A percentile compares a stretch with the other conserved stretches of the same genome.
These are phyloP conservation scores for Channa argus DNA, from an alignment of 2,113 vertebrate genomes.

Conservation along the genomic window DNA sequence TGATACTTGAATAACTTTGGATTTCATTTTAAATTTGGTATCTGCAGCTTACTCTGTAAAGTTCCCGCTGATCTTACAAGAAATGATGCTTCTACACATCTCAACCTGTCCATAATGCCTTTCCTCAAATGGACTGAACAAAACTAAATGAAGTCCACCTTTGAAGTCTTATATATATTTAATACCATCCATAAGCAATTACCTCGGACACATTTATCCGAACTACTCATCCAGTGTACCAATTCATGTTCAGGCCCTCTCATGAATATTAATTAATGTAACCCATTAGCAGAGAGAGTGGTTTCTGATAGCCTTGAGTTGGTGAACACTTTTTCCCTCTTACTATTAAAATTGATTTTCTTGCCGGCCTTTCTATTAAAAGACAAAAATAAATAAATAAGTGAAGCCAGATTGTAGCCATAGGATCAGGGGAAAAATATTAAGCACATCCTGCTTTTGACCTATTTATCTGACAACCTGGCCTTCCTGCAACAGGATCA, in stretches of 20 bases:
- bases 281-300: conserved; percentile 42
- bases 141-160: conserved; percentile 29
- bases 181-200: conserved; percentile 35
- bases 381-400: conserved; percentile 22
- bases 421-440: conserved; percentile 51
- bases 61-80: conserved; percentile 22
- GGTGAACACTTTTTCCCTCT: conserved; percentile 24
- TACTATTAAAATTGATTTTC: conserved; percentile 21
- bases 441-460: conserved; percentile 64
- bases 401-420: conserved; percentile 40
- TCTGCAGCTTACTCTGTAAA: conserved; percentile 17
- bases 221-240: conserved; percentile 37
- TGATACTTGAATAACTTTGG: conserved; percentile 8
- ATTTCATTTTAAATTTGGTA: conserved; percentile 9
- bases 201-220: conserved; percentile 38
- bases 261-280: conserved; percentile 56
- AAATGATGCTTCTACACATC: conserved; percentile 13
- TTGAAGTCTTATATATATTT: conserved; percentile 45
- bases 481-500: conserved; percentile 63
- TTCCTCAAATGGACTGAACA: conserved; percentile 7
- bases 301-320: conserved; percentile 32
- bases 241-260: conserved; percentile 39
- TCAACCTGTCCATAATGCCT: conserved; percentile 13
- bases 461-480: conserved; percentile 75
- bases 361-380: conserved; percentile 26